Evolutionary conservation across 2,888 invertebrate genomes (phyloP), one percentile per base, ranked within the genome.

Genomic region (Cephus pygmeus): DNA sequence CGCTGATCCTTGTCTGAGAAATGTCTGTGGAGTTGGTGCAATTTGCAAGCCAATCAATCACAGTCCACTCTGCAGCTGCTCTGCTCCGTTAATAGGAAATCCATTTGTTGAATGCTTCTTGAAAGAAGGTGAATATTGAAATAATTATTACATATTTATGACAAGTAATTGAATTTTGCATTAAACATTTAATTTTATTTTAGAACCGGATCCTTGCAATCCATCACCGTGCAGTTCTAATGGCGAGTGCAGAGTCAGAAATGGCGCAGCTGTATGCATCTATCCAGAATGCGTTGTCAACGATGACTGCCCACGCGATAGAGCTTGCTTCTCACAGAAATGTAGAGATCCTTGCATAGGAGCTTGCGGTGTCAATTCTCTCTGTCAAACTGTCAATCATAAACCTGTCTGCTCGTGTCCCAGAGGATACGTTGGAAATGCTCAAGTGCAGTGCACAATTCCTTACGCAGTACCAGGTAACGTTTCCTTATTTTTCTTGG

Each of bases 261-360:
- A 96, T 81, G 93, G 93, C 30, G 93, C 93, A 4, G 96, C 96
- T 0, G 93, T 94, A 76, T 97, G 97, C 87, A 93, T 94, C 77
- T 97, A 97, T 91, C 97, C 97, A 0, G 98, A 97, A 91, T 98
- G 98, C 90, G 93, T 97, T 4, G 95, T 96, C 77, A 97, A 97
- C 88, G 95, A 96, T n/a, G 97, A 98, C 86, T 98, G 98, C 91
- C 94, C 96, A 0, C 94, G 96, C 78, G 95, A 96, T 83, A 95
- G 95, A 84, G 95, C 96, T 1, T 98, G 97, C 88, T 95, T 96
- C 86, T 94, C 94, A 69, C 96, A 96, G 83, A 96, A 96, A 89
- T 98, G 98, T 88, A 93, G 95, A 80, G 96, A 98, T 91, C 97
- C 97, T 69, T 97, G 97, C 88, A 93, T 94, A 77, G 96, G 95